phyloP scores from a whole-genome alignment of 2,113 vertebrate species.

The Corythoichthys intestinalis region DNA sequence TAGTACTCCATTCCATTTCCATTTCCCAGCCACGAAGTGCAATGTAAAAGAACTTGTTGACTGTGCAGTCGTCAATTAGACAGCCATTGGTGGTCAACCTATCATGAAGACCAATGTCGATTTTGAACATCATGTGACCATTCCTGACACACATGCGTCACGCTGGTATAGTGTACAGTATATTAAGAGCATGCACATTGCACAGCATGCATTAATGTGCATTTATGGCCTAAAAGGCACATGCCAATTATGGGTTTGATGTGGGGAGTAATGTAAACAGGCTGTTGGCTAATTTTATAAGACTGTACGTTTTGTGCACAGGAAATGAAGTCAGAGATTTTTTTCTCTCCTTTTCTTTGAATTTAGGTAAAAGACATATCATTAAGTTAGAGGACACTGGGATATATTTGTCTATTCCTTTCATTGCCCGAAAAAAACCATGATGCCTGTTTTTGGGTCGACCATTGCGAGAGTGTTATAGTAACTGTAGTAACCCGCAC shows the following conservation, averaged over 20 bases:
- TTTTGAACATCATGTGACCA: not conserved
- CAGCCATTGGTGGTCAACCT: not conserved
- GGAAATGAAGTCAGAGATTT: constrained; percentile 1
- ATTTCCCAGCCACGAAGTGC: not conserved
- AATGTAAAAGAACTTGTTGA: not conserved
- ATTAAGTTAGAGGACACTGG: constrained; percentile 1
- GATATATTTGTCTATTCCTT: not conserved
- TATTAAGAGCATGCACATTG: not conserved
- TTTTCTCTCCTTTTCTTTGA: not conserved
- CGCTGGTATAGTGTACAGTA: not conserved
- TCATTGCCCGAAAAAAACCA: not conserved
- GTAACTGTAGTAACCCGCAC: not conserved
- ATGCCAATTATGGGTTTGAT: not conserved
- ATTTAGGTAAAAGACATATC: constrained; percentile 1
- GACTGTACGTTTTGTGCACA: not conserved
- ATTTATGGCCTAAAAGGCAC: not conserved
- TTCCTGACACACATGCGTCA: not conserved
- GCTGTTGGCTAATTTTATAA: not conserved
- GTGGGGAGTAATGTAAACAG: not conserved
- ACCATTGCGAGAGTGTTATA: not conserved
- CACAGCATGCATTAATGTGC: not conserved
- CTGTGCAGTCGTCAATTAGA: not conserved
- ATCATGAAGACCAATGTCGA: not conserved
- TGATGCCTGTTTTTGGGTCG: not conserved
- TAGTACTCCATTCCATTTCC: not conserved